Base-by-base conservation (phyloP, 2,888 invertebrate genomes). In the Tipula confusa region DNA sequence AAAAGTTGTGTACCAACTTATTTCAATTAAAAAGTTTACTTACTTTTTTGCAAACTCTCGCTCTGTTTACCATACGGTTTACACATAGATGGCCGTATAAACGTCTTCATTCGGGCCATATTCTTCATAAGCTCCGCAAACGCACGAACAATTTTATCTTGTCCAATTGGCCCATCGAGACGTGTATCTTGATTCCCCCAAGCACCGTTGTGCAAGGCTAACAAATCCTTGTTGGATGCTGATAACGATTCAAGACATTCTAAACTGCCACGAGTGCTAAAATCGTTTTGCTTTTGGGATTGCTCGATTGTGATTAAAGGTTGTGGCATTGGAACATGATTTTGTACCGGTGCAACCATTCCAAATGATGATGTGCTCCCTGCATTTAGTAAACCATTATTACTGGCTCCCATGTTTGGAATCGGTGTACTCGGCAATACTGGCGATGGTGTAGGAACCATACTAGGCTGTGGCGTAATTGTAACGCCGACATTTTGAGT, bases 11-110 rank as follows among this genome's bases (percentile, higher is more conserved):
- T n/a, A n/a, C n/a, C n/a, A n/a, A n/a, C n/a, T n/a, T n/a, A n/a
- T n/a, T n/a, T n/a, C n/a, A n/a, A n/a, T n/a, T n/a, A n/a, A n/a
- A n/a, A n/a, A n/a, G n/a, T n/a, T n/a, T 84, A 89, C 90, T 91
- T 90, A 96, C 96, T 96, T 91, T 96, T 96, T 90, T 96, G 96
- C 86, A 96, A 91, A 87, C 95, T 95, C 90, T 96, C 96, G 85
- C 95, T 95, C 90, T 96, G 96, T 89, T 96, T 96, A 85, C 96
- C 96, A 89, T 96, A 96, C 28, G 96, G 96, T 89, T 96, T 96
- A 84, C 96, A 96, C 96, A 96, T 96, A 84, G 96, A 94, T 85
- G 96, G 96, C 84, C 96, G 92, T 86, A 96, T 95, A 87, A 95
- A 96, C 82, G 95, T 94, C 88, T 96, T 95, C 95, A 96, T 96